Evolutionary conservation across 2,888 invertebrate species (phyloP), one percentile per base, ranked within the genome.

Genomic region (Stegana nigrithorax): DNA sequence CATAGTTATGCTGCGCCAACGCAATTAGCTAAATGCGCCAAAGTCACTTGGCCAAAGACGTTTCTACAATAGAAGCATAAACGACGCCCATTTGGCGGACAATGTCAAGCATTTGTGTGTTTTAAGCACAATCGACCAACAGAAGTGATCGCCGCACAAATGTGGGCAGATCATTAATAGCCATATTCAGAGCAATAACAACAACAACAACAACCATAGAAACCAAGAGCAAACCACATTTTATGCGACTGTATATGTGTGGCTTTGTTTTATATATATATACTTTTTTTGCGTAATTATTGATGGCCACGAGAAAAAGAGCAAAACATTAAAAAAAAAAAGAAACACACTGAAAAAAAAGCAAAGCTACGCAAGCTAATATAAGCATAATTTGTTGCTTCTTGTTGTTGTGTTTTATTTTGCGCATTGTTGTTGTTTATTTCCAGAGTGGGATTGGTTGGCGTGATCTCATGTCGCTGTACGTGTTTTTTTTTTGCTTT

Each of bases 121-220:
- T 36, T 36, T 36, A n/a, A 32, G 32, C 32, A 32, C n/a, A 45
- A 45, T 7, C 7, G 12, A 21, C 32, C 29, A 53, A 6, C n/a
- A 21, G 36, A 55, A 55, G 36, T 55, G 53, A 23, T 23, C 7
- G 39, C 39, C 39, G 32, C 23, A 17, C 17, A 55, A 32, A 32
- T 55, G 53, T 55, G 53, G 53, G 53, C 53, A 36, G 50, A 50
- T 50, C 50, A 50, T 51, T 29, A 29, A 51, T 17, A 17, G 21
- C 47, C n/a, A n/a, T n/a, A n/a, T n/a, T n/a, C n/a, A n/a, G n/a
- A 47, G 8, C 25, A 47, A 2, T 23, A 47, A 17, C 47, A 25
- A 12, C 47, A 47, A 23, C 47, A 47, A 47, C 47, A 23, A 47
- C 19, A 47, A 47, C 25, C 23, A 19, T 7, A n/a, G 8, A 47